Evolutionary conservation across 2,797 vertebrate species (phyloP).

Genomic region (Sebastes diploproa): DNA sequence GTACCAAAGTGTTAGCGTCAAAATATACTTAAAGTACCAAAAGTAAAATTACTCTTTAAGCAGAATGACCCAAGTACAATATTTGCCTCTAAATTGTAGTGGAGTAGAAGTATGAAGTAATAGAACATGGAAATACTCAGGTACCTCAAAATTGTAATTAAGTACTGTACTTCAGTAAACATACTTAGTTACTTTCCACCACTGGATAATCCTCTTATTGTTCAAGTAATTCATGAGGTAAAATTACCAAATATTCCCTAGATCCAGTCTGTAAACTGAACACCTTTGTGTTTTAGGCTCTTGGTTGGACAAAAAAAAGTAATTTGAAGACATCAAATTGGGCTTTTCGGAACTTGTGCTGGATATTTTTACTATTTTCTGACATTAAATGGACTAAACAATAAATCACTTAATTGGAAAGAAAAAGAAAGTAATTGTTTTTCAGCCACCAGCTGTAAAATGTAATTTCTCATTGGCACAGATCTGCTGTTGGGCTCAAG

Average conservation of each 20-base stretch:
- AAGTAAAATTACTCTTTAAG: too few relatives aligned
- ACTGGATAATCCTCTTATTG: neutral
- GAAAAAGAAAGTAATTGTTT: neutral
- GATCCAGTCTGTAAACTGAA: neutral
- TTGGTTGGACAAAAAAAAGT: neutral
- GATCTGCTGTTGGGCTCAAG: neutral
- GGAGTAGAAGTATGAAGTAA: neutral
- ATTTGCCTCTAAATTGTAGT: neutral
- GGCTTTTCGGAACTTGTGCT: neutral
- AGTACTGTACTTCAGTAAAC: neutral
- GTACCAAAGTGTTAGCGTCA: too few relatives aligned
- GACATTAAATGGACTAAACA: neutral
- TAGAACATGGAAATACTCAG: neutral
- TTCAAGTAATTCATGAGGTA: neutral
- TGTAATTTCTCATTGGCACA: neutral
- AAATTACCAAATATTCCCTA: neutral
- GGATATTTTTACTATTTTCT: neutral
- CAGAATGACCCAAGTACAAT: neutral
- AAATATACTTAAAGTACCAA: too few relatives aligned
- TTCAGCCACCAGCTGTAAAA: constrained; percentile 4
- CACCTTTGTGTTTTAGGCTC: neutral
- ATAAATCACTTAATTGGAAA: neutral
- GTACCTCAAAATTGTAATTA: neutral
- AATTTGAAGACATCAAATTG: neutral
- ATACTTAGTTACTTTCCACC: neutral